Evolutionary conservation across 2,113 vertebrate genomes (phyloP).

Genomic region (Silurus glanis): DNA sequence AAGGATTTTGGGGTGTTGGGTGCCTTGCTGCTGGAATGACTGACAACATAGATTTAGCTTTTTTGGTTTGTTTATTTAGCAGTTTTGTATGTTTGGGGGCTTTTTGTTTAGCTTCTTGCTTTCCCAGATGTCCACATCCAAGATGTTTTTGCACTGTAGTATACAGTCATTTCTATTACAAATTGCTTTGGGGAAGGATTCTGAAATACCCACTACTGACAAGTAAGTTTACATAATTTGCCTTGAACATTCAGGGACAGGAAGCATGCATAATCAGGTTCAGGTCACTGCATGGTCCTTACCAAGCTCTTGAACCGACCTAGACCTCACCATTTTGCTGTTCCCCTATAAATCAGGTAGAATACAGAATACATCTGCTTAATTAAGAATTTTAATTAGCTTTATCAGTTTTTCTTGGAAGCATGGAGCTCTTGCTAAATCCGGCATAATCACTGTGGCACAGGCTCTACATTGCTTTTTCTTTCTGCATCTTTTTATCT

Average conservation of each 20-base stretch:
- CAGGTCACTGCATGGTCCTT: neutral
- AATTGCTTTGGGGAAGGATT: neutral
- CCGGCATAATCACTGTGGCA: slow-evolving; percentile 40
- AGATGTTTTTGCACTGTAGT: slow-evolving; percentile 3
- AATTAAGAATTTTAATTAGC: slow-evolving; percentile 81
- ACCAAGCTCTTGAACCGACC: neutral
- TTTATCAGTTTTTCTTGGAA: slow-evolving; percentile 63
- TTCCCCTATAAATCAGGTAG: slow-evolving; percentile 65
- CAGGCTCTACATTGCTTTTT: slow-evolving; percentile 34
- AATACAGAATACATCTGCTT: slow-evolving; percentile 67
- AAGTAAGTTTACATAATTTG: slow-evolving; percentile 54
- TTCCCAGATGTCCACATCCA: slow-evolving; percentile 27
- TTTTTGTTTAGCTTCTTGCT: neutral
- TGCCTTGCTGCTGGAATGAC: slow-evolving; percentile 21
- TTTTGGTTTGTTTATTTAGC: neutral
- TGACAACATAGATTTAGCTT: slow-evolving; percentile 1
- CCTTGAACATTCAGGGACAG: slow-evolving; percentile 52
- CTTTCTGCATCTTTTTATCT: slow-evolving; percentile 56
- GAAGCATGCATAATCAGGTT: neutral
- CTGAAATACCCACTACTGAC: slow-evolving; percentile 22
- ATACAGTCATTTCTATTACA: slow-evolving; percentile 21
- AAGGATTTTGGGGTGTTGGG: slow-evolving; percentile 56
- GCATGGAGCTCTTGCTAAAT: slow-evolving; percentile 48
- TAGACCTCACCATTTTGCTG: neutral
- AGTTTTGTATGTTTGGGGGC: neutral